Conservation (phyloP, 1,140 invertebrate species). For the Fopius arisanus region DNA sequence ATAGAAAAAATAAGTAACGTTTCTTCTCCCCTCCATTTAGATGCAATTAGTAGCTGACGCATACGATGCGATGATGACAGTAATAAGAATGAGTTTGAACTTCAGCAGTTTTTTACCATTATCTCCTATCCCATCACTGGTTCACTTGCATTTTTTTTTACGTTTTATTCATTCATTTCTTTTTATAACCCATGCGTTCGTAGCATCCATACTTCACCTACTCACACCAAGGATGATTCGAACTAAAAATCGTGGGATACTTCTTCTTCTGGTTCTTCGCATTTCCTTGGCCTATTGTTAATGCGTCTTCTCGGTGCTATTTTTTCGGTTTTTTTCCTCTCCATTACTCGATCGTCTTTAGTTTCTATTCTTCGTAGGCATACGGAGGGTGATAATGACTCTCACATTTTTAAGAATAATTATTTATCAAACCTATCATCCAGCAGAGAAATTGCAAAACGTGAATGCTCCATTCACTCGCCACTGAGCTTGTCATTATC, state of each 20-base stretch:
- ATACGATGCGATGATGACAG: constrained; percentile 43
- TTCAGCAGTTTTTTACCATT: constrained; percentile 62
- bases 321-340: not conserved
- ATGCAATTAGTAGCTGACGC: constrained; percentile 58
- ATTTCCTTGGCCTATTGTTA: constrained; percentile 22
- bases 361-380: too few relatives aligned
- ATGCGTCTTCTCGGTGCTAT: constrained; percentile 7
- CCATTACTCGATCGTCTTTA: not conserved
- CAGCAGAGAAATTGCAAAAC: too few relatives aligned
- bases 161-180: constrained; percentile 33
- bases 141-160: constrained; percentile 27
- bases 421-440: too few relatives aligned
- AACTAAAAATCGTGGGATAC: constrained; percentile 13
- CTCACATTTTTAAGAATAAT: too few relatives aligned
- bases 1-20: constrained; percentile 62
- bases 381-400: too few relatives aligned
- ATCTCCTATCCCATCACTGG: constrained; percentile 38
- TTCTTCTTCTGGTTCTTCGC: not conserved
- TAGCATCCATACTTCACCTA: constrained; percentile 11
- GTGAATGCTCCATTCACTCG: too few relatives aligned
- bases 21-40: constrained; percentile 43
- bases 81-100: constrained; percentile 62
- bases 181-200: constrained; percentile 28
- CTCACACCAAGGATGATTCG: constrained; percentile 18
- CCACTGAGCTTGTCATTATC: too few relatives aligned